These are phyloP conservation scores for Allacma fusca DNA, from an alignment of 2,888 invertebrate genomes.

Conservation along the genomic window DNA sequence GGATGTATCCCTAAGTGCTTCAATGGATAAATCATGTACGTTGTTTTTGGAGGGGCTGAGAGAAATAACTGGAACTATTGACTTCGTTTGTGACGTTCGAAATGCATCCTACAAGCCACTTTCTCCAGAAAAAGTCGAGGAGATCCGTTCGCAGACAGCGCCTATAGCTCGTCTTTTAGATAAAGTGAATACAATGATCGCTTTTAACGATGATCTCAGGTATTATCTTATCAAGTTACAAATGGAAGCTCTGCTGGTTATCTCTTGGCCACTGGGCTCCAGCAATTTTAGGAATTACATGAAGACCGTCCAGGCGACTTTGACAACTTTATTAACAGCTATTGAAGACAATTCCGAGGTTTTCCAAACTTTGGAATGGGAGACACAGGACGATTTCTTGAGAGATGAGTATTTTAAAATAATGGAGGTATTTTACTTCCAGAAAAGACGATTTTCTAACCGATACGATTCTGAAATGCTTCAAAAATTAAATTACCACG, in stretches of 20 bases:
- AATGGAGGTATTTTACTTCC: constrained; percentile 25
- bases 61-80: constrained; percentile 26
- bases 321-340: not conserved
- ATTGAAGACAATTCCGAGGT: not conserved
- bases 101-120: constrained; percentile 14
- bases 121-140: not conserved
- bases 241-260: constrained; percentile 23
- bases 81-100: constrained; percentile 23
- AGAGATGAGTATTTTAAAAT: constrained; percentile 27
- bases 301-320: not conserved
- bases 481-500: constrained; percentile 21
- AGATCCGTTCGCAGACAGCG: not conserved
- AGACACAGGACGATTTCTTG: constrained; percentile 8
- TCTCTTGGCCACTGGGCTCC: constrained; percentile 16
- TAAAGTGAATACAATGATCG: constrained; percentile 12
- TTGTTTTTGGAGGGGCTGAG: constrained; percentile 22
- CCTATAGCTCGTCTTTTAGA: not conserved
- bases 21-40: constrained; percentile 17
- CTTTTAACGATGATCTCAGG: constrained; percentile 3
- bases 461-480: constrained; percentile 24
- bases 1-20: constrained; percentile 13
- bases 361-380: not conserved
- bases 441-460: constrained; percentile 20
- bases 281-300: not conserved
- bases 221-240: constrained; percentile 31